Evolutionary conservation across 2,797 vertebrate genomes (phyloP).

Genomic region (Intellagama lesueurii): DNA sequence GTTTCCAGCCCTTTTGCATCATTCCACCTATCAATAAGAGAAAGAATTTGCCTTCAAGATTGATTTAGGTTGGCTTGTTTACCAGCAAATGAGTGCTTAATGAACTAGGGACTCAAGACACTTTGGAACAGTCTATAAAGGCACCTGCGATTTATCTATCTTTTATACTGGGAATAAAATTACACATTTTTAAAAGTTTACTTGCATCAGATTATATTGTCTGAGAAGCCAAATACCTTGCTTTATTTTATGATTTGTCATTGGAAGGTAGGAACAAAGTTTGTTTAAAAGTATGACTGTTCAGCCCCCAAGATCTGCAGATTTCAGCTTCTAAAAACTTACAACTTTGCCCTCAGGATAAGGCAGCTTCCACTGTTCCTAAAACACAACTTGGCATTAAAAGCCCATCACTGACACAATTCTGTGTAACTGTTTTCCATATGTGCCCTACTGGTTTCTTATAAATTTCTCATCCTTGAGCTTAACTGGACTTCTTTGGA

Average conservation of each 20-base stretch:
- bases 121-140: slow-evolving; percentile 51
- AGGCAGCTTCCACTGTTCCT: no score
- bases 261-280: no score
- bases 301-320: slow-evolving; percentile 19
- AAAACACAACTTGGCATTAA: no score
- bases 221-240: slow-evolving; percentile 17
- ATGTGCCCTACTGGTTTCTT: no score
- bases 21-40: slow-evolving; percentile 50
- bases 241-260: no score
- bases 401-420: no score
- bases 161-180: slow-evolving; percentile 33
- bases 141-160: slow-evolving; percentile 25
- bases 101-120: slow-evolving; percentile 34
- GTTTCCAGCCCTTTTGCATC: slow-evolving; percentile 15
- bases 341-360: no score
- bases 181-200: slow-evolving; percentile 14
- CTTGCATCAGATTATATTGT: slow-evolving; percentile 46
- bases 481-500: no score
- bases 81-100: slow-evolving; percentile 46
- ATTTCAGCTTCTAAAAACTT: no score
- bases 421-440: no score
- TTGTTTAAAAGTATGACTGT: neutral
- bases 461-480: no score
- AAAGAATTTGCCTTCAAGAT: slow-evolving; percentile 65
- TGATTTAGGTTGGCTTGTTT: slow-evolving; percentile 63